These are phyloP conservation scores for Xenops minutus DNA, from an alignment of 2,797 vertebrate species.

Conservation along the genomic window DNA sequence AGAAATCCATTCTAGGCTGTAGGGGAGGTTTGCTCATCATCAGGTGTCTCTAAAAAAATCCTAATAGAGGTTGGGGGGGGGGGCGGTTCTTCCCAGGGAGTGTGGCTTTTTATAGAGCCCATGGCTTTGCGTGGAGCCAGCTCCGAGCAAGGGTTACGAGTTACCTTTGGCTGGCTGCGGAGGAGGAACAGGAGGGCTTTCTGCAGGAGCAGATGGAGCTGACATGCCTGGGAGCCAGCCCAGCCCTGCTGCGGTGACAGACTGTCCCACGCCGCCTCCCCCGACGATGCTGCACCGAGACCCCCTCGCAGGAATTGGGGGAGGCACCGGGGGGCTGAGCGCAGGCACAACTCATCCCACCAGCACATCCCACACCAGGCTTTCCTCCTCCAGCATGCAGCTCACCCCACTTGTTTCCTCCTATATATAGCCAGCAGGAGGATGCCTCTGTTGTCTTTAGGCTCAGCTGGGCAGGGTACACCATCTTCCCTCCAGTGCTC, in stretches of 20 bases:
- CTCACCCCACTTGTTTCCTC: not conserved
- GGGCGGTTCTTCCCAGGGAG: not conserved
- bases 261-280: constrained; percentile 37
- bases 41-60: not conserved
- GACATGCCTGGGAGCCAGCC: constrained; percentile 42
- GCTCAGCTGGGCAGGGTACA: not conserved
- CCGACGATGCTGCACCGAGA: not conserved
- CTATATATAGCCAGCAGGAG: not conserved
- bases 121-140: not conserved
- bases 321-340: not conserved
- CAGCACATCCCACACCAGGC: not conserved
- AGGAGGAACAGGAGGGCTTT: constrained; percentile 42
- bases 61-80: fast-evolving
- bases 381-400: not conserved
- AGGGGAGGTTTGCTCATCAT: not conserved
- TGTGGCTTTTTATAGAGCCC: not conserved
- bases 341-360: not conserved
- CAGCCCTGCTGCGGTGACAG: constrained; percentile 47
- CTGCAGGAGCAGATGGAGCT: constrained; percentile 58
- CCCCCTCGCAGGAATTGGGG: fast-evolving
- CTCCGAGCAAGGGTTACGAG: not conserved
- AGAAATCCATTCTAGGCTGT: not conserved
- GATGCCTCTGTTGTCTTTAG: not conserved
- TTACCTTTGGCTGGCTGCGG: constrained; percentile 16
- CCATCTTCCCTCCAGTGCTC: not conserved